Evolutionary conservation across 2,113 vertebrate genomes (phyloP), one percentile per base, ranked within the genome.

Genomic region (Brachypodius melanocephalos): DNA sequence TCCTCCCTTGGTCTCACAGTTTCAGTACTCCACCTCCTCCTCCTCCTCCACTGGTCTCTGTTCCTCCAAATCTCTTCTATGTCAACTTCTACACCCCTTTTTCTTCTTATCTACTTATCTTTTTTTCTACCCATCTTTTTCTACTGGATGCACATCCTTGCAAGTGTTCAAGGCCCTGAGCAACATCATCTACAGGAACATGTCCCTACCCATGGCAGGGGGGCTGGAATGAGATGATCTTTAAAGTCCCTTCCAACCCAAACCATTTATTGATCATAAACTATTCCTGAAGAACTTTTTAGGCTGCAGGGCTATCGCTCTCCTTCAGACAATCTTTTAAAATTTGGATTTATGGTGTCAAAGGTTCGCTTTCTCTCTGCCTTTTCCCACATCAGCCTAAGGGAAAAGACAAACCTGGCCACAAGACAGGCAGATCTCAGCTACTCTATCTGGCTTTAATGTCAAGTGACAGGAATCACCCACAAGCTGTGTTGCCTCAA

Each of bases 111-210:
- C 68, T 73, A 38, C 38, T 38, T 8, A 38, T 38, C 38, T 38
- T 38, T 55, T 85, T 78, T 91, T 40, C 88, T 51, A 54, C 51
- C 14, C 7, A 15, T 45, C 68, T 73, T 38, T 38, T 38, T 38
- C 38, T 38, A 38, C 38, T 38, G 38, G 38, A 38, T 38, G 38
- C 32, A 59, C 38, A 51, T 38, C 67, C 28, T 19, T 66, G 28
- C 18, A 59, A 66, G 45, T 10, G 24, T 36, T 51, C 43, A 66
- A 63, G 40, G 48, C 16, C 40, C n/a, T 46, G n/a, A 62, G 40
- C n/a, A 62, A 73, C 0, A 1, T 0, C 6, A 7, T 28, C 36
- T 51, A 24, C 14, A 36, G 51, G 18, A 73, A 51, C 0, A 0
- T 18, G 25, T 32, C 21, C 34, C 49, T 28, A 11, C 34, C 34